Base-by-base conservation (phyloP, 2,113 vertebrate genomes). In the Lophotis ruficrista region DNA sequence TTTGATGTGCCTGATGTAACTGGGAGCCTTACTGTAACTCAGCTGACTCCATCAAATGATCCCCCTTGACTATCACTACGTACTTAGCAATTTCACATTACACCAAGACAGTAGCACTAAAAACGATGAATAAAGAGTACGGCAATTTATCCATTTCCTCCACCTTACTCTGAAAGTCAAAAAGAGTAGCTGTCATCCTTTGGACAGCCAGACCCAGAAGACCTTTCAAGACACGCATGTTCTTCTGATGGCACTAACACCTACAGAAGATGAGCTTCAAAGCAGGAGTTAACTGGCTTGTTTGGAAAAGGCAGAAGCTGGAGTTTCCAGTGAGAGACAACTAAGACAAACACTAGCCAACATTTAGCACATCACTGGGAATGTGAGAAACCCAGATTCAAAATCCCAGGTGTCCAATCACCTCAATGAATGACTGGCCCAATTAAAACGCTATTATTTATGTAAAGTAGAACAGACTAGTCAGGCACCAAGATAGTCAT, bases 381-480 rank as follows among this genome's bases (percentile, higher is more conserved):
- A 75, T 17, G 16, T 12, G 23, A 82, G 33, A 71, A 89, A 82
- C 78, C 92, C 37, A 73, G 31, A 94, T 94, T 61, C 56, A 41
- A 84, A 94, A 68, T 84, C 91, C 65, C 77, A 68, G n/a, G 43
- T 78, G 89, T 51, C 69, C 51, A 21, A 48, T 30, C 73, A 71
- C 83, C 77, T 54, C 65, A 20, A 3, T 37, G 87, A 94, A 91
- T 22, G 35, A 82, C 68, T 2, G 7, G 57, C 57, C 89, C 81
- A 89, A 65, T 94, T 89, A 96, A 76, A 89, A 45, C 50, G 50
- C 38, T 56, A 35, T 57, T 72, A 93, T 83, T 93, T 76, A 45
- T 19, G 31, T 68, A 56, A 94, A 95, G 38, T 87, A 84, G 81
- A 93, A 53, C 62, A 64, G 33, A 60, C 57, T 13, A 53, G 56